Percentiles rank a stretch among this genome's conserved stretches.
Conservation (phyloP, 2,888 invertebrate genomes). For the Drosophila monieri region DNA sequence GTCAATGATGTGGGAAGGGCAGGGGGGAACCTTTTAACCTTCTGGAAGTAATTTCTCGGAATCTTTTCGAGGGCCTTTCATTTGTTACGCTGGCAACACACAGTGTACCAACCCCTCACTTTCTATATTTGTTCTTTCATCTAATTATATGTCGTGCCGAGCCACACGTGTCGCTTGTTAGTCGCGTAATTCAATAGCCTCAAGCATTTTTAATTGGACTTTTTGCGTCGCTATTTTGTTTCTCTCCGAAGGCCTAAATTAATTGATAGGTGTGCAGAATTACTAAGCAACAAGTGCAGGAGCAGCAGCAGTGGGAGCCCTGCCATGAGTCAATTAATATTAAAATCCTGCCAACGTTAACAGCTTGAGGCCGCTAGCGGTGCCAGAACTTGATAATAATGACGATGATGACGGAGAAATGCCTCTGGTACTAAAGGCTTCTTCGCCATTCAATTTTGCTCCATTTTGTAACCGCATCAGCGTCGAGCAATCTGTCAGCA, state of each 20-base stretch:
- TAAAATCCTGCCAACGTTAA: slow-evolving; percentile 34
- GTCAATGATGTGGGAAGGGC: not conserved
- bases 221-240: slow-evolving; percentile 14
- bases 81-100: slow-evolving; percentile 35
- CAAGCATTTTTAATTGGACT: slow-evolving; percentile 57
- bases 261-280: slow-evolving; percentile 56
- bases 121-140: slow-evolving; percentile 18
- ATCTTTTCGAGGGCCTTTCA: slow-evolving; percentile 6
- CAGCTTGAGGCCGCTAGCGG: slow-evolving; percentile 17
- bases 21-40: not conserved
- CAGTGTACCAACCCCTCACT: no score
- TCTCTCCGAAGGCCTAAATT: slow-evolving; percentile 29
- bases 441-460: slow-evolving; percentile 63
- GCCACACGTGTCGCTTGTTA: slow-evolving; percentile 63
- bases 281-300: slow-evolving; percentile 34
- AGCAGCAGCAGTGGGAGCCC: not conserved
- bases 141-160: slow-evolving; percentile 34
- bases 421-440: slow-evolving; percentile 23
- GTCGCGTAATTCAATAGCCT: slow-evolving; percentile 56
- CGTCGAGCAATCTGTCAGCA: slow-evolving; percentile 56
- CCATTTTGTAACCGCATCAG: slow-evolving; percentile 70
- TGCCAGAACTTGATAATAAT: not conserved
- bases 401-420: slow-evolving; percentile 8
- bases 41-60: not conserved
- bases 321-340: slow-evolving; percentile 53